Conservation (phyloP, 2,113 vertebrate genomes). For the Jacana jacana region DNA sequence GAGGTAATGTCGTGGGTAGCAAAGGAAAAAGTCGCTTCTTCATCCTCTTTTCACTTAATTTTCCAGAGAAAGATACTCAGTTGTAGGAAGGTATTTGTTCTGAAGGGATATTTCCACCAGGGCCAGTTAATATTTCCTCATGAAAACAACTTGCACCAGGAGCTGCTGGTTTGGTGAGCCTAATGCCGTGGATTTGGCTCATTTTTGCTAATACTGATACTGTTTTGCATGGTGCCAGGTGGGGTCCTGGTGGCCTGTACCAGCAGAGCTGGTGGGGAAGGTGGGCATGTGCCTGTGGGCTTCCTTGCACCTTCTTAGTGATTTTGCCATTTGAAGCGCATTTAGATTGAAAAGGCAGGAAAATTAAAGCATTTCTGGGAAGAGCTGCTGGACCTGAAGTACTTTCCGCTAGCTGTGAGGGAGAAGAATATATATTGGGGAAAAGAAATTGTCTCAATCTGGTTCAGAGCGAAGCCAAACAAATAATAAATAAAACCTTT, state of each 20-base stretch:
- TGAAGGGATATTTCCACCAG: background rate
- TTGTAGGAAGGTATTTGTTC: background rate
- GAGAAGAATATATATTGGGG: background rate
- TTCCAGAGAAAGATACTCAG: accelerated
- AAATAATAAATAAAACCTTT: background rate
- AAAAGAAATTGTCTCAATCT: background rate
- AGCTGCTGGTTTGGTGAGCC: background rate
- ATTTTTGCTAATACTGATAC: background rate
- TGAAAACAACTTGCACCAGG: background rate
- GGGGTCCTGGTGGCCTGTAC: background rate
- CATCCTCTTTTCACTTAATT: background rate
- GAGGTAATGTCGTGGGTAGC: background rate
- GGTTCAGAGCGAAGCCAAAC: background rate
- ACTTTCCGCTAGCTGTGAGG: background rate
- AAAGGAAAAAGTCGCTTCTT: background rate
- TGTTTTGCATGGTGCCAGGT: accelerated
- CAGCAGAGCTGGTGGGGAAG: background rate
- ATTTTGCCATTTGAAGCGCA: background rate
- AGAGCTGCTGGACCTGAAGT: background rate
- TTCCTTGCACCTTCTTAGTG: background rate
- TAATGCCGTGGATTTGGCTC: background rate
- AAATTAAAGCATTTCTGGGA: background rate
- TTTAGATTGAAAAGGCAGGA: background rate
- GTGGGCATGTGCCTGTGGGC: background rate
- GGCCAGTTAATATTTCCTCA: background rate